Percentiles rank a stretch among this genome's conserved stretches.
Evolutionary conservation across 2,113 vertebrate genomes (phyloP).

Genomic region (Thunnus maccoyii): DNA sequence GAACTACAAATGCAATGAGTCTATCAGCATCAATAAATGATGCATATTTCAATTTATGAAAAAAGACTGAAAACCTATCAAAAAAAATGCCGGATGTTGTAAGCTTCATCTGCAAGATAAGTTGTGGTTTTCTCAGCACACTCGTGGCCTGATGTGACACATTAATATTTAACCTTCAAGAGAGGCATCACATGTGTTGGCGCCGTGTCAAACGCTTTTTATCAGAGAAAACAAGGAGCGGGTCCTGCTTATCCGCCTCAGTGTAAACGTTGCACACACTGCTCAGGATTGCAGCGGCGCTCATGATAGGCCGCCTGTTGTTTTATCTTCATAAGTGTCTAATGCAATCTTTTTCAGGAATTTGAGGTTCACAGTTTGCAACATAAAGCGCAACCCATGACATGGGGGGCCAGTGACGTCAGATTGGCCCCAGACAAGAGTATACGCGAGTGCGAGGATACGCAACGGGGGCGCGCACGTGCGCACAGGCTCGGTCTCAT

Average conservation of each 20-base stretch:
- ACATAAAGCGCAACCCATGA: slow-evolving; percentile 60
- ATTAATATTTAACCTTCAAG: slow-evolving; percentile 83
- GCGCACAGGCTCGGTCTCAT: slow-evolving; percentile 77
- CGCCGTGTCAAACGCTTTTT: slow-evolving; percentile 76
- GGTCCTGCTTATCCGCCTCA: slow-evolving; percentile 71
- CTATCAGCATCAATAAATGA: neutral
- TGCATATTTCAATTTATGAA: slow-evolving; percentile 21
- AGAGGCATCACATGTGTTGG: slow-evolving; percentile 75
- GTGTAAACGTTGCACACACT: slow-evolving; percentile 74
- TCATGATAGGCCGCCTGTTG: neutral
- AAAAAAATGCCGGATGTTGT: neutral
- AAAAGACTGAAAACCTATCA: slow-evolving; percentile 12
- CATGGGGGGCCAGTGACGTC: slow-evolving; percentile 78
- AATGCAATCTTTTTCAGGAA: slow-evolving; percentile 80
- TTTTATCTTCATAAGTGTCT: slow-evolving; percentile 69
- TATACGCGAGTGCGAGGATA: slow-evolving; percentile 63
- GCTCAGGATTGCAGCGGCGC: slow-evolving; percentile 38
- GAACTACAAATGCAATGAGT: neutral
- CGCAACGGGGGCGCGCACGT: slow-evolving; percentile 76
- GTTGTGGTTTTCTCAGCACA: slow-evolving; percentile 19
- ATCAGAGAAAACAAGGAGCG: slow-evolving; percentile 77
- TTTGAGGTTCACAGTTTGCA: slow-evolving; percentile 63
- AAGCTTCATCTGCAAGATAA: slow-evolving; percentile 11
- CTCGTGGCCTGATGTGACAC: slow-evolving; percentile 57
- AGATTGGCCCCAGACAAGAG: slow-evolving; percentile 68